phyloP scores from a whole-genome alignment of 2,888 invertebrate species.

The Digitonthophagus gazella region DNA sequence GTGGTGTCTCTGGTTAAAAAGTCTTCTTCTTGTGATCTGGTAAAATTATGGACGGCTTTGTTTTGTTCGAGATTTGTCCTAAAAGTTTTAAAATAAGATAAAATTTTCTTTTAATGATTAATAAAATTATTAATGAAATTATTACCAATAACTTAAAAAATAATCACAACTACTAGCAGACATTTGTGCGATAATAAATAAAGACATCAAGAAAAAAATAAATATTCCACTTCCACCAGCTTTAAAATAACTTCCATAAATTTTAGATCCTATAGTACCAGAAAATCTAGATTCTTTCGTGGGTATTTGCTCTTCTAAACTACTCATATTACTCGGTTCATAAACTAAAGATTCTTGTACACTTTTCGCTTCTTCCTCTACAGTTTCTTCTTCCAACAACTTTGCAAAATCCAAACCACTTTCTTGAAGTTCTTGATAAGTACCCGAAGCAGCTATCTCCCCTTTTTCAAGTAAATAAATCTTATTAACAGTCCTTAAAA shows the following conservation, averaged over 20 bases:
- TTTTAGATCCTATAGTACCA: conserved; percentile 53
- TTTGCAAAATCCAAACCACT: conserved; percentile 71
- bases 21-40: conserved; percentile 9
- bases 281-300: conserved; percentile 60
- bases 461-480: conserved; percentile 58
- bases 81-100: conserved; percentile 27
- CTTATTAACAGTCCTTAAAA: conserved; percentile 51
- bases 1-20: conserved; percentile 17
- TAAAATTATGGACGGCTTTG: conserved; percentile 29
- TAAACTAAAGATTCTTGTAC: conserved; percentile 36
- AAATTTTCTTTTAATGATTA: no score
- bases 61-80: conserved; percentile 46
- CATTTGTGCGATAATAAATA: conserved; percentile 66
- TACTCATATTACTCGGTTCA: conserved; percentile 31
- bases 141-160: conserved; percentile 75
- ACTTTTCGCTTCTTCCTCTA: conserved; percentile 37
- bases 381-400: conserved; percentile 54
- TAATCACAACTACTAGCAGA: conserved; percentile 74
- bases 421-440: conserved; percentile 66
- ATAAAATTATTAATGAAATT: conserved; percentile 20
- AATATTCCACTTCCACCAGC: conserved; percentile 69
- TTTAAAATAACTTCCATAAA: conserved; percentile 68
- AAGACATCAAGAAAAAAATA: conserved; percentile 58
- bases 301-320: conserved; percentile 44
- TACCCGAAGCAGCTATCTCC: conserved; percentile 58